Conservation (phyloP, 2,888 invertebrate species). For the Choristoneura rosaceana region DNA sequence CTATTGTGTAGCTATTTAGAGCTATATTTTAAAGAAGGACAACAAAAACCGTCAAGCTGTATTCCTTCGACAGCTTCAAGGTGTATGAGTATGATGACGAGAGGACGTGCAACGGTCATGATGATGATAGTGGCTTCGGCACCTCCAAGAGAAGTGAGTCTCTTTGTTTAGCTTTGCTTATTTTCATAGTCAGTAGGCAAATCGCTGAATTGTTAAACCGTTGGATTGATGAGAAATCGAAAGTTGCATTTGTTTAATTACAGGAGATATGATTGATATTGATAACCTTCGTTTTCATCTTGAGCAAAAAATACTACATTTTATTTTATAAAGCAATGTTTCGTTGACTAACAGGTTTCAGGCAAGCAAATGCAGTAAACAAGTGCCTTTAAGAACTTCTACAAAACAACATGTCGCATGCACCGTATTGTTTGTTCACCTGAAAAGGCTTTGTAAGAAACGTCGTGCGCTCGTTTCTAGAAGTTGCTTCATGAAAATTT, state of each 20-base stretch:
- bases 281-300: background rate
- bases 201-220: background rate
- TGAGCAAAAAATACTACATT: background rate
- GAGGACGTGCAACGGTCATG: slow-evolving; percentile 70
- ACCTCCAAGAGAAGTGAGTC: slow-evolving; percentile 78
- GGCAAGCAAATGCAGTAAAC: background rate
- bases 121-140: slow-evolving; percentile 75
- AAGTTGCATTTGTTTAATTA: slow-evolving; percentile 1
- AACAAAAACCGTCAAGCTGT: slow-evolving; percentile 79
- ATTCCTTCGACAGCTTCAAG: slow-evolving; percentile 84
- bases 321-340: background rate
- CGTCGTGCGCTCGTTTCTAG: slow-evolving; percentile 46
- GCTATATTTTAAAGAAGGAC: slow-evolving; percentile 32
- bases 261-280: slow-evolving; percentile 8
- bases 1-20: background rate
- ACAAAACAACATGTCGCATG: slow-evolving; percentile 8
- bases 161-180: slow-evolving; percentile 13
- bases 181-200: background rate
- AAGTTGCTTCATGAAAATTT: slow-evolving; percentile 56
- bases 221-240: slow-evolving; percentile 3
- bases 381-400: slow-evolving; percentile 6
- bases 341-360: background rate
- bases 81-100: slow-evolving; percentile 82
- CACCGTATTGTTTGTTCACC: slow-evolving; percentile 28
- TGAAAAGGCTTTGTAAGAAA: slow-evolving; percentile 42